These are phyloP conservation scores for Rhinoraja longicauda DNA, from an alignment of 2,797 vertebrate species.

Conservation along the genomic window DNA sequence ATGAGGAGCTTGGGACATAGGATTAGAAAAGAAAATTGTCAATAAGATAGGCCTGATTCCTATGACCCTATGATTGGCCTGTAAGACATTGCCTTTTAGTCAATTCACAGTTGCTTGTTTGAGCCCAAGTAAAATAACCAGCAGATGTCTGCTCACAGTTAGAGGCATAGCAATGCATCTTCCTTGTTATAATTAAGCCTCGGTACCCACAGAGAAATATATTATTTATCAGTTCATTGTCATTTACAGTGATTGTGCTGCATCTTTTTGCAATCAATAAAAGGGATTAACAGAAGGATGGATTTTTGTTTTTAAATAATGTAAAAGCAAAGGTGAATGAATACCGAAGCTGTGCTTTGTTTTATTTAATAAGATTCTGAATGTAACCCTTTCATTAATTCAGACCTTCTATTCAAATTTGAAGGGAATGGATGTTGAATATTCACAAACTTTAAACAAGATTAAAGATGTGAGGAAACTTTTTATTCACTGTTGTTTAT, in stretches of 20 bases:
- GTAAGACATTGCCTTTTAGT: slow-evolving; percentile 26
- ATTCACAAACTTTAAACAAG: neutral
- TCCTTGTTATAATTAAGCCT: slow-evolving; percentile 37
- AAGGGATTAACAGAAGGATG: slow-evolving; percentile 35
- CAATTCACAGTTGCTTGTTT: slow-evolving; percentile 30
- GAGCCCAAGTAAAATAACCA: neutral
- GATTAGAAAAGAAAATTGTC: slow-evolving; percentile 33
- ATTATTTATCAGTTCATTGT: slow-evolving; percentile 39
- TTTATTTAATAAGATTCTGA: slow-evolving; percentile 30
- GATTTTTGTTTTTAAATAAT: slow-evolving; percentile 34
- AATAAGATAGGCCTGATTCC: slow-evolving; percentile 32
- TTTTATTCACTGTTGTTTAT: neutral
- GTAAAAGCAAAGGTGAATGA: slow-evolving; percentile 24
- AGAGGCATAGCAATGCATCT: slow-evolving; percentile 25
- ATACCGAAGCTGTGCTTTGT: slow-evolving; percentile 18
- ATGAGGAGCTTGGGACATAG: slow-evolving; percentile 34
- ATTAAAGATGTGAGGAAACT: neutral
- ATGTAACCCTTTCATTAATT: neutral
- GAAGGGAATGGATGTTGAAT: neutral
- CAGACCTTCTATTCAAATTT: neutral
- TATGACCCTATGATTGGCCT: slow-evolving; percentile 35
- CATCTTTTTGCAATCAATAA: slow-evolving; percentile 37
- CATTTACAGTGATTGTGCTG: slow-evolving; percentile 28
- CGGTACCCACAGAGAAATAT: slow-evolving; percentile 26
- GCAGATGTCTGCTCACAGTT: slow-evolving; percentile 27